Percentiles rank a stretch among this genome's conserved stretches.
These are phyloP conservation scores for Strongylocentrotus purpuratus DNA, from an alignment of 35 echinoderm and acorn worm species.

Conservation along the genomic window DNA sequence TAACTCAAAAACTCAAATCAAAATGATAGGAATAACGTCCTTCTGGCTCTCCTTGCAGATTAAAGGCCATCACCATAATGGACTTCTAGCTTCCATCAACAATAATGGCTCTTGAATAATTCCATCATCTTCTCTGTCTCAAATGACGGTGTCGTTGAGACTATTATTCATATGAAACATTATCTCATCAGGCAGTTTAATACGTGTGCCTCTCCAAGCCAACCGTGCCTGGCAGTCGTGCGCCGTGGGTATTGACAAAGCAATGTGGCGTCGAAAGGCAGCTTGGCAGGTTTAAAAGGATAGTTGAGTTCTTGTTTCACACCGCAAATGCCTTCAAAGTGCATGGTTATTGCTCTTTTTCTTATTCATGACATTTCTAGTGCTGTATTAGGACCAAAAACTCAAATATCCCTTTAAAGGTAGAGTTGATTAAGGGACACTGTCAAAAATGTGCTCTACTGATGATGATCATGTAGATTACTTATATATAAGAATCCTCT, in stretches of 20 bases:
- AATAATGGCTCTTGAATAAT: background rate
- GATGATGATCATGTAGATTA: too few species aligned
- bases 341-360: too few species aligned
- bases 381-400: too few species aligned
- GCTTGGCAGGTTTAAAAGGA: too few species aligned
- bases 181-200: background rate
- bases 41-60: background rate
- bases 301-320: too few species aligned
- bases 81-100: background rate
- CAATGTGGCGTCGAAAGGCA: background rate
- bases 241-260: background rate
- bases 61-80: background rate
- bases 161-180: background rate
- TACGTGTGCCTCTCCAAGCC: background rate
- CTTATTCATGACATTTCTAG: too few species aligned
- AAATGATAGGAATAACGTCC: background rate
- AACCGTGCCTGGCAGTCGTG: background rate
- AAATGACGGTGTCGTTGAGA: background rate
- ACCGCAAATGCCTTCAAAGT: too few species aligned
- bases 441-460: too few species aligned
- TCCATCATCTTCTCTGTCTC: background rate
- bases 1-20: too few species aligned
- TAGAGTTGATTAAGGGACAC: too few species aligned
- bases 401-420: too few species aligned
- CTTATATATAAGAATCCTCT: too few species aligned